Evolutionary conservation across 1,140 invertebrate genomes (phyloP), one percentile per base, ranked within the genome.

Genomic region (Nixonia krombeini): DNA sequence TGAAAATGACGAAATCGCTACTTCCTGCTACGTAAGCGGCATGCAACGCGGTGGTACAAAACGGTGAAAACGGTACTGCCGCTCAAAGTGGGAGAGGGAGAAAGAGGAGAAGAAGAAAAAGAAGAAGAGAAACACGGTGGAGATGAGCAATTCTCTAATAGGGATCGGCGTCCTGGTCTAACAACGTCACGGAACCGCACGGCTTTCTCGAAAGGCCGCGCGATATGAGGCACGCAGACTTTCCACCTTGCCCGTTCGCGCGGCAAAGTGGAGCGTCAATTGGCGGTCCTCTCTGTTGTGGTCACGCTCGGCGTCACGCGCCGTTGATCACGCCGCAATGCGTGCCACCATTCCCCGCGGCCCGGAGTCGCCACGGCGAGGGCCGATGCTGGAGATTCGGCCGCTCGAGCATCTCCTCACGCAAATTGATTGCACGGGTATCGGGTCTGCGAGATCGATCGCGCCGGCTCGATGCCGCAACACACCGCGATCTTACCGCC

Each of bases 221-320:
- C 65, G 57, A 72, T 71, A 55, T 26, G 37, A 53, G 63, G 47
- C 68, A 72, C 56, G 57, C 62, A 61, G 58, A 56, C 59, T 70
- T 74, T 70, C 73, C 64, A 61, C 61, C 47, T 49, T 35, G 51
- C 45, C 18, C n/a, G n/a, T n/a, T 46, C 46, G 47, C 41, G 15
- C 51, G 28, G 63, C 65, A 66, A 77, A 72, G 73, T 73, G 66
- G 70, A 75, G 70, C 66, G 62, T 73, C 70, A 75, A 74, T 75
- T 53, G 73, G 64, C 73, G 73, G 76, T 62, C 56, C 66, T 74
- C 68, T 77, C 52, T 80, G 77, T 79, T 80, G 79, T 72, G 74
- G 78, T 81, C 70, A 68, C 58, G 62, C 65, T 42, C 61, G 58
- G 64, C 72, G 75, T 81, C 75, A 81, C 75, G 79, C 80, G 75